Evolutionary conservation across 1,140 invertebrate genomes (phyloP), one percentile per base, ranked within the genome.

Genomic region (Drosophila paulistorum): DNA sequence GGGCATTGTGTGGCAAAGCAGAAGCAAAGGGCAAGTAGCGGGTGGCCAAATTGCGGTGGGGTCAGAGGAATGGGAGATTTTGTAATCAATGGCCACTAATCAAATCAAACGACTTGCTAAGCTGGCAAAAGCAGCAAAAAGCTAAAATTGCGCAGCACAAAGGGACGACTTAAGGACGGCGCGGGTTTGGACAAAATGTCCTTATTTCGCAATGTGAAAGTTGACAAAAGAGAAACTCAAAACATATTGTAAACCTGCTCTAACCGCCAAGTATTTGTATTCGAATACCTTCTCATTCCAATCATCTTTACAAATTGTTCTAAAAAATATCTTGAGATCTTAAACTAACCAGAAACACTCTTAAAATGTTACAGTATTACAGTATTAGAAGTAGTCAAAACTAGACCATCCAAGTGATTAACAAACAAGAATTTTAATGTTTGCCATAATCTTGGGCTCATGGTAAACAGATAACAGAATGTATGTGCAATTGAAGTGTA

Each of bases 81-180:
- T 65, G 41, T 60, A 20, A 23, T 74, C 79, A 74, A 73, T 78
- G 67, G 58, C 63, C 63, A 71, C 72, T 79, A 86, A 86, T 86
- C 72, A 72, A 86, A 86, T 86, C 70, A 79, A 86, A 74, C 71
- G 65, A 81, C 63, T 74, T 73, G 57, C 68, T 68, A 48, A 55
- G 71, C 78, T 77, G 60, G 55, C 75, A 51, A 77, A 71, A 66
- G 37, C 13, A 17, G 35, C 10, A 51, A 51, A 77, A 71, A 66
- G 37, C 17, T 23, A 55, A 20, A 51, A 63, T 42, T 58, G 55
- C 33, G 55, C 45, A 20, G 17, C 45, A 51, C 7, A 20, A 51
- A 11, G 45, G 23, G 14, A n/a, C 13, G 45, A 51, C 9, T 51
- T 51, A 20, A 51, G 9, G 17, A 7, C 3, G 45, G 45, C 7